phyloP scores from a whole-genome alignment of 1,140 invertebrate species.

The Euschistus heros region DNA sequence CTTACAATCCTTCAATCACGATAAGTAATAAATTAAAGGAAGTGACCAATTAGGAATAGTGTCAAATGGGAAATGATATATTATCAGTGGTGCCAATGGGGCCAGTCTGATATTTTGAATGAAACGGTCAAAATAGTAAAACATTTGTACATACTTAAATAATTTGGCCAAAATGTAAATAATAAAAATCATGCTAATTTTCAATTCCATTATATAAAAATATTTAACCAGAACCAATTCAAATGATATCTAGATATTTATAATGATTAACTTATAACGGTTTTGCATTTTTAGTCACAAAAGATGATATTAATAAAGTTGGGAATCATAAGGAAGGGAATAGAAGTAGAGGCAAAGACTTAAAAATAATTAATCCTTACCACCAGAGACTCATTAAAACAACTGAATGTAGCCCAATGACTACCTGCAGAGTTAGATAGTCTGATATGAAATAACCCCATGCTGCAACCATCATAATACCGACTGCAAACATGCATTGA shows the following conservation, averaged over 20 bases:
- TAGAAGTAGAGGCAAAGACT: no score
- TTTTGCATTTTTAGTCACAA: neutral
- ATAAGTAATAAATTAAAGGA: no score
- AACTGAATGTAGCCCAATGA: conserved; percentile 64
- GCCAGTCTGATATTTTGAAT: no score
- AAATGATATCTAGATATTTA: neutral
- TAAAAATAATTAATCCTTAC: conserved; percentile 32
- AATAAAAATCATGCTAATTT: no score
- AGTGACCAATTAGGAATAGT: no score
- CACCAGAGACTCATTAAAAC: conserved; percentile 69
- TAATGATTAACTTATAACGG: neutral
- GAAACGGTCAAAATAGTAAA: no score
- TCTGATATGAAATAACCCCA: conserved; percentile 72
- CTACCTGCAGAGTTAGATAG: conserved; percentile 59
- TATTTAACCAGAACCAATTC: neutral
- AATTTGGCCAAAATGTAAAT: no score
- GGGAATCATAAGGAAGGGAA: no score
- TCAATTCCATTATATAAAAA: neutral
- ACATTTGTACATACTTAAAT: no score
- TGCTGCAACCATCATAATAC: conserved; percentile 69
- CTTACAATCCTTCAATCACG: no score
- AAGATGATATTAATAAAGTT: neutral
- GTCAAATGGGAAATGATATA: no score
- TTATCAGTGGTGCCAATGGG: no score
- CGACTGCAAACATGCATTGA: conserved; percentile 65